A percentile compares a stretch with the other conserved stretches of the same genome.
These are phyloP conservation scores for Micropterix aruncella DNA, from an alignment of 2,888 invertebrate species.

Conservation along the genomic window DNA sequence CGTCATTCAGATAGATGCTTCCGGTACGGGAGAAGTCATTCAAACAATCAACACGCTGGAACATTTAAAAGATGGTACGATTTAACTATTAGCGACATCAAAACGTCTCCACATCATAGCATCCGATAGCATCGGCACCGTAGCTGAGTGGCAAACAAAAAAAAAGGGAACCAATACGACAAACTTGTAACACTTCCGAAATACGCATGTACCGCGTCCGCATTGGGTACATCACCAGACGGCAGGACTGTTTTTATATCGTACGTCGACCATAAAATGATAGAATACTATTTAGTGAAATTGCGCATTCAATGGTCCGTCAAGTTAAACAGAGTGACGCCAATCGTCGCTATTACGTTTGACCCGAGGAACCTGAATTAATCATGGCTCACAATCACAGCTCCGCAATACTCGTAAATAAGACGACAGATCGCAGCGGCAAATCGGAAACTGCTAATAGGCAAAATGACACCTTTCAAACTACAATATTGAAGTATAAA, in stretches of 20 bases:
- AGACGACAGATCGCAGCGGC: neutral
- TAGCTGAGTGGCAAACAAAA: constrained; percentile 43
- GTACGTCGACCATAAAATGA: neutral
- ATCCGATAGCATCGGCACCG: constrained; percentile 48
- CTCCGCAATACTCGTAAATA: neutral
- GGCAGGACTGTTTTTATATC: neutral
- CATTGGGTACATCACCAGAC: neutral
- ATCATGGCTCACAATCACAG: neutral
- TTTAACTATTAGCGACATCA: constrained; percentile 26
- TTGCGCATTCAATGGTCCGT: neutral
- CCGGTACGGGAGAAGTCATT: constrained; percentile 18
- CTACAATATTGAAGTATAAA: neutral
- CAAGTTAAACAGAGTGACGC: neutral
- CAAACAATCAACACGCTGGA: constrained; percentile 22
- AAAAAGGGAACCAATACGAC: neutral
- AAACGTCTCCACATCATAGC: constrained; percentile 37
- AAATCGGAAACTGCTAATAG: neutral
- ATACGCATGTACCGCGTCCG: neutral
- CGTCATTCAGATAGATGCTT: constrained; percentile 22
- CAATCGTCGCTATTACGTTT: neutral
- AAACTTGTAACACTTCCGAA: neutral
- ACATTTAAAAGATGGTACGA: constrained; percentile 38
- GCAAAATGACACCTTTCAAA: no score
- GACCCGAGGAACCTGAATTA: neutral
- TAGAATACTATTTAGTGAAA: neutral